Evolutionary conservation across 2,888 invertebrate species (phyloP), one percentile per base, ranked within the genome.

Genomic region (Andrena hattorfiana): DNA sequence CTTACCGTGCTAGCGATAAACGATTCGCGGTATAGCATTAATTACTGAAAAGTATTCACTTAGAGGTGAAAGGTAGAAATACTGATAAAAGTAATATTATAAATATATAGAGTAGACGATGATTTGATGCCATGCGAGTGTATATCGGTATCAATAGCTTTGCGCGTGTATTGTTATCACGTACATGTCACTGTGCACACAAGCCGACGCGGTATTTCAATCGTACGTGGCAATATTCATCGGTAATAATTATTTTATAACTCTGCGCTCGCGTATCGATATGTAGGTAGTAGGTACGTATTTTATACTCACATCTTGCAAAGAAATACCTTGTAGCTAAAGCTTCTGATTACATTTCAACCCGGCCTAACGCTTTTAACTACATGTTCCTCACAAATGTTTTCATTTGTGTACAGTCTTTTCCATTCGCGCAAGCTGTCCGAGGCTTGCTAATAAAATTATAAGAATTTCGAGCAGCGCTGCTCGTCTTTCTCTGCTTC

Each of bases 181-280:
- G 20, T 62, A 66, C 67, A 64, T 56, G 72, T 78, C 75, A 35
- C 20, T 84, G 30, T 76, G 26, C 76, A 81, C 69, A 75, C 20
- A 67, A 26, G 64, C 48, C 16, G 71, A 68, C 74, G 66, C 84
- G 74, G 51, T 72, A 64, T 75, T 81, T 73, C 62, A 78, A 76
- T 82, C 80, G 59, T 87, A 87, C 87, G 87, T 87, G 87, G 87
- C 87, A 87, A 67, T 62, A 28, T 30, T 86, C 69, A 68, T 77
- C 72, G 68, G 30, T 28, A 28, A 56, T 66, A 59, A 70, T 74
- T 81, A 56, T 81, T 75, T 62, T 49, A 49, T 62, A 73, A 16
- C 60, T 51, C 30, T 56, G 5, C 16, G 59, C 13, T 13, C n/a
- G n/a, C n/a, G 42, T 20, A 10, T 8, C 48, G 56, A 51, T 30